These are phyloP conservation scores for Craseonycteris thonglongyai DNA, from an alignment of 2,113 vertebrate species.

Conservation along the genomic window DNA sequence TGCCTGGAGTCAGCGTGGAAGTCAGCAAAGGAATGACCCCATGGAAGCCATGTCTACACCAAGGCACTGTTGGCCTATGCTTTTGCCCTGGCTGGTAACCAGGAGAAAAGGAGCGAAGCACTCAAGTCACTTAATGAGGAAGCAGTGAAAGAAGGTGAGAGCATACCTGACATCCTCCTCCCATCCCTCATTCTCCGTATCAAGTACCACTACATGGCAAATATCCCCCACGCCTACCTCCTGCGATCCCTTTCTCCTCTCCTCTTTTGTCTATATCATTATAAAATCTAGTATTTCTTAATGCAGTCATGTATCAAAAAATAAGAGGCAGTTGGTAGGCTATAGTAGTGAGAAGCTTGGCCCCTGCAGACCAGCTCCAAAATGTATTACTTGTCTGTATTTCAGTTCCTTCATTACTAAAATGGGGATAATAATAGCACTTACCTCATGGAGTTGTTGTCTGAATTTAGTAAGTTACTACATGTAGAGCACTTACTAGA, in stretches of 20 bases:
- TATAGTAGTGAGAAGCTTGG: background rate
- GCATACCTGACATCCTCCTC: background rate
- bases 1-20: slow-evolving; percentile 69
- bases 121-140: slow-evolving; percentile 62
- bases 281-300: background rate
- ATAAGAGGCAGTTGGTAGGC: background rate
- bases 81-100: slow-evolving; percentile 73
- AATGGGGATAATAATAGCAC: background rate
- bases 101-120: slow-evolving; percentile 52
- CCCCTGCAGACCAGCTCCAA: background rate
- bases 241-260: background rate
- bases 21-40: background rate
- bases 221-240: background rate
- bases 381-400: background rate
- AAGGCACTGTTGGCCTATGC: slow-evolving; percentile 73
- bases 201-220: background rate
- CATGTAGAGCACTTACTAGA: background rate
- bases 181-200: background rate
- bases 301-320: background rate
- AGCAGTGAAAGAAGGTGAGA: slow-evolving; percentile 45
- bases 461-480: background rate
- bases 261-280: background rate
- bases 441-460: background rate
- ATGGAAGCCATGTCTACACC: slow-evolving; percentile 65
- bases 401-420: background rate